Base-by-base conservation (phyloP, 2,797 vertebrate species). In the Falco rusticolus region DNA sequence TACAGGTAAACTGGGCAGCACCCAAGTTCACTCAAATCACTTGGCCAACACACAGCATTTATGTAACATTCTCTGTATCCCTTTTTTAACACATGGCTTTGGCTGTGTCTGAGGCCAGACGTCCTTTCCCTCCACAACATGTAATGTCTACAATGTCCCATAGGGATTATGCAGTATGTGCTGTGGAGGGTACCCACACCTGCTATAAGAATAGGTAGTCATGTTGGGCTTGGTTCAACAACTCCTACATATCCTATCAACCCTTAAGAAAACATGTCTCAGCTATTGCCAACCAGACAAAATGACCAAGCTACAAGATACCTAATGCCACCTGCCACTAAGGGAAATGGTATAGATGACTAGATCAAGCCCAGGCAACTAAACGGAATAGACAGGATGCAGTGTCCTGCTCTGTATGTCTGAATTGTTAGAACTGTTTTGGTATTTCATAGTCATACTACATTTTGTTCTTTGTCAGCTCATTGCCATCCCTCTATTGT, bases 191-290 rank as follows among this genome's bases (percentile, higher is more conserved):
- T 21, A 45, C 24, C 28, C 21, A 22, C 3, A 41, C 17, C 47
- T 87, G 72, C 34, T 41, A 19, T 21, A 61, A 53, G 25, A 11
- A 48, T 1, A 37, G 25, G 7, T 3, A 14, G 17, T 17, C 57
- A 39, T 0, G 0, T 1, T 47, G 16, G 26, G 33, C 45, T 81
- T 48, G 22, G 26, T 11, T 78, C 56, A 53, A 43, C 31, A 25
- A 5, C 29, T 45, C 24, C 34, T 16, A 47, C 51, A 51, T 29
- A 60, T 5, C 11, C 31, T 31, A 24, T 10, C 39, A 43, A 37
- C 7, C 22, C 48, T 54, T 29, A 22, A 16, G 43, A 63, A 91
- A 93, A 59, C 33, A 37, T 12, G 29, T 20, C 24, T 75, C 37
- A 37, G 53, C 31, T 84, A 6, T 3, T 71, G 57, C 29, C 78